Base-by-base conservation (phyloP, 2,797 vertebrate species). In the Oryzias dopingdopingensis region DNA sequence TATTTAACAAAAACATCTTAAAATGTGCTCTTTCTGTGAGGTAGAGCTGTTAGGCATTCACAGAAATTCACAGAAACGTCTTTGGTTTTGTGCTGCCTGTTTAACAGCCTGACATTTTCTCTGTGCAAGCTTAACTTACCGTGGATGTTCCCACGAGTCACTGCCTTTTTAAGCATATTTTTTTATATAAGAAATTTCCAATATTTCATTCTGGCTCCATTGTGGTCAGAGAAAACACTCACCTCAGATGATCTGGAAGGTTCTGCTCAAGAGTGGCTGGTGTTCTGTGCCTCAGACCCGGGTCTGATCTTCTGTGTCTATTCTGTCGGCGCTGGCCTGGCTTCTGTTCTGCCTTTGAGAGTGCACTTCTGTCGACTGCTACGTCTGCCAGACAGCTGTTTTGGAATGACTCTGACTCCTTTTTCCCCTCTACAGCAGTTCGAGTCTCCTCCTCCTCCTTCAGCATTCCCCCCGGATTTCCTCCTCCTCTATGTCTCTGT, bases 361-460 rank as follows among this genome's bases (percentile, higher is more conserved):
- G 78, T 79, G 49, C 81, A 57, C 81, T 84, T 63, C 83, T 85
- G 83, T 81, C 56, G 65, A 76, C 74, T 75, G 80, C 82, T 87
- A 90, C 37, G 87, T 89, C 87, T 90, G 89, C 80, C 59, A 83
- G 87, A 91, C 91, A 93, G 91, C 92, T 93, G 91, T 91, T 91
- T 90, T 72, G 80, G 89, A 86, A 89, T 87, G 83, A 86, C 88
- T 84, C 67, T 64, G 62, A 81, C 81, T 80, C 76, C 84, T 83
- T 76, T 84, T 86, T 79, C 71, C 53, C 53, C 67, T 80, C 72
- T 79, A 72, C 83, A 83, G 78, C 65, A 44, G 82, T 61, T 61
- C 70, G 67, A 88, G 84, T 92, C 88, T 89, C 88, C 89, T 89
- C 87, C 88, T 88, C 65, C 60, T 67, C 50, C 41, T 40, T 66